Percentiles rank a stretch among this genome's conserved stretches.
These are phyloP conservation scores for Tridacna gigas DNA, from an alignment of 2,888 invertebrate genomes.

Conservation along the genomic window DNA sequence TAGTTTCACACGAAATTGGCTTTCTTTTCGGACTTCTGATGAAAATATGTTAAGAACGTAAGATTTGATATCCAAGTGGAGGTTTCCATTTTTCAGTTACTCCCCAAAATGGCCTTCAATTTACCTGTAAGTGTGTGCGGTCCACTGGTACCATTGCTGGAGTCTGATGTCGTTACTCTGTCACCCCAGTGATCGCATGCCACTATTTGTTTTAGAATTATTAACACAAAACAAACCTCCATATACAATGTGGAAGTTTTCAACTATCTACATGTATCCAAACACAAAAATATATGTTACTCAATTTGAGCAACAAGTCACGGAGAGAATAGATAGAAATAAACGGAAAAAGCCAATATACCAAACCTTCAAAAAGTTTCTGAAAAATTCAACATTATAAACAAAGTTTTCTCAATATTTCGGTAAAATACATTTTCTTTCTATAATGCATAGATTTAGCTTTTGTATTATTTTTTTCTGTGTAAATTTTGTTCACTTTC, in stretches of 20 bases:
- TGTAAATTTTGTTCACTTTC: not conserved
- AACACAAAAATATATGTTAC: conserved; percentile 42
- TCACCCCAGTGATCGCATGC: conserved; percentile 12
- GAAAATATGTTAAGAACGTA: too few relatives aligned
- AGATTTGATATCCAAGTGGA: too few relatives aligned
- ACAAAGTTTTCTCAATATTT: too few relatives aligned
- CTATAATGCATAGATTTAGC: not conserved
- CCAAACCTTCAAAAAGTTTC: too few relatives aligned
- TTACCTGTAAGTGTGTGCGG: conserved; percentile 15
- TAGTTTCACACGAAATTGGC: too few relatives aligned
- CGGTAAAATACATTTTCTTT: too few relatives aligned
- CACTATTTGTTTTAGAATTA: conserved; percentile 8
- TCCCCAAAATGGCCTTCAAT: not conserved
- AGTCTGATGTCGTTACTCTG: conserved; percentile 1
- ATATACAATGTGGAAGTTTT: conserved; percentile 34
- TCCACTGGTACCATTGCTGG: not conserved
- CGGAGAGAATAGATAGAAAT: not conserved
- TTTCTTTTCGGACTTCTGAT: too few relatives aligned
- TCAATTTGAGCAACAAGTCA: conserved; percentile 61
- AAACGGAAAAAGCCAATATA: not conserved
- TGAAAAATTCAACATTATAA: too few relatives aligned
- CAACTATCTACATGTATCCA: conserved; percentile 39
- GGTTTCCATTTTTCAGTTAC: too few relatives aligned
- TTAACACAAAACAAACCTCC: conserved; percentile 31
- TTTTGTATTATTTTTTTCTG: not conserved